Evolutionary conservation across 2,797 vertebrate species (phyloP).

Genomic region (Florisuga fusca): DNA sequence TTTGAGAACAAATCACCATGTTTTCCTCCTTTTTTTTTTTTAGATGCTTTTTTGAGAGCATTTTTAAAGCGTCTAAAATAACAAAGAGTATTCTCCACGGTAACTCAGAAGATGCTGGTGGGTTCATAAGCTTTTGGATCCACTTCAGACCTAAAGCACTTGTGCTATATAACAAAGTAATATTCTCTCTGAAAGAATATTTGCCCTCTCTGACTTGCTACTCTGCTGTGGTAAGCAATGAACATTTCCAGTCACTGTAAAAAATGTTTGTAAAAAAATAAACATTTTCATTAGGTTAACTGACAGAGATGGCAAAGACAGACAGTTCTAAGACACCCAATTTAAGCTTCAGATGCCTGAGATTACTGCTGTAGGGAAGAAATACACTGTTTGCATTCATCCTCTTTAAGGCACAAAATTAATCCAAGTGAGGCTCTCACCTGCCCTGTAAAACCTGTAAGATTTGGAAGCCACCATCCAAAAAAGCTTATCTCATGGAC

Average conservation of each 20-base stretch:
- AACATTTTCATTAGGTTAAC: not conserved
- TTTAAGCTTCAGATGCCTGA: not conserved
- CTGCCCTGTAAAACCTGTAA: not conserved
- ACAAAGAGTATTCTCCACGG: not conserved
- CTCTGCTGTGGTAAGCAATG: not conserved
- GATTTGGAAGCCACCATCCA: not conserved
- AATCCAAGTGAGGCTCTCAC: not conserved
- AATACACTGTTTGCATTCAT: not conserved
- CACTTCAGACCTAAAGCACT: not conserved
- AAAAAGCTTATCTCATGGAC: not conserved
- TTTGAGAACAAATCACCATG: not conserved
- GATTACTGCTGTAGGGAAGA: not conserved
- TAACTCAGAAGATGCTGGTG: not conserved
- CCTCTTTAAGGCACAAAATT: not conserved
- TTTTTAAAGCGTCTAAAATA: not conserved
- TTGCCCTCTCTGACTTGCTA: not conserved
- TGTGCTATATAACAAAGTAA: not conserved
- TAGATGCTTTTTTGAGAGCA: no score
- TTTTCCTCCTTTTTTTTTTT: not conserved
- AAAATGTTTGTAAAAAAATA: not conserved
- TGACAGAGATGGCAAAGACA: not conserved
- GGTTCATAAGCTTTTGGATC: not conserved
- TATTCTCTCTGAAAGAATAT: not conserved
- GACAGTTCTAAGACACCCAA: not conserved
- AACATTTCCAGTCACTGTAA: not conserved